Evolutionary conservation across 1,140 invertebrate species (phyloP).

Genomic region (Saccostrea cuccullata): DNA sequence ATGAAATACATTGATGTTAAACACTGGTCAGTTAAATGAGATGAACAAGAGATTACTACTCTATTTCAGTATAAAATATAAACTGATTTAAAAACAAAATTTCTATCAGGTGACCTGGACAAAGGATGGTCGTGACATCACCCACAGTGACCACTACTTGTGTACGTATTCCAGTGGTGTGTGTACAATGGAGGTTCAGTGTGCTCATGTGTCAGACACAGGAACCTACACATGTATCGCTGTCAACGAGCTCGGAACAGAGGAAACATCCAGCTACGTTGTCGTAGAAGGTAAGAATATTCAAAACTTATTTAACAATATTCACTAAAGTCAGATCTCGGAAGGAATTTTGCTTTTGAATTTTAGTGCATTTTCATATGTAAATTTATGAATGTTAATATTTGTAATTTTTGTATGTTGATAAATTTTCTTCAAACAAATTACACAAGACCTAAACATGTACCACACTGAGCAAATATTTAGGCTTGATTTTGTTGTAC

Average conservation of each 20-base stretch:
- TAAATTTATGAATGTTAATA: background rate
- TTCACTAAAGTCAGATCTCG: background rate
- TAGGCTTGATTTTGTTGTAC: background rate
- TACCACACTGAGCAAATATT: background rate
- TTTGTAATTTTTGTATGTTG: background rate
- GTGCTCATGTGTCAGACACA: conserved; percentile 95
- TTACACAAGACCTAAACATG: background rate
- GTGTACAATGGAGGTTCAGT: conserved; percentile 94
- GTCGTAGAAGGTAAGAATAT: conserved; percentile 92
- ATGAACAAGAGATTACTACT: background rate
- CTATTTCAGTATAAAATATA: background rate
- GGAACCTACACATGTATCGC: conserved; percentile 97
- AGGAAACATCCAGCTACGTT: conserved; percentile 96
- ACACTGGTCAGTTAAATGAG: background rate
- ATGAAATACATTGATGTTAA: no score
- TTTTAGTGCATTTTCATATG: background rate
- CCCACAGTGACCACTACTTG: conserved; percentile 85
- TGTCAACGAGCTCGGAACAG: conserved; percentile 92
- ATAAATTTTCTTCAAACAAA: background rate
- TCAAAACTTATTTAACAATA: background rate
- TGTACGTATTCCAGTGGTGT: conserved; percentile 88
- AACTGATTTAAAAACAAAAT: background rate
- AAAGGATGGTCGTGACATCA: conserved; percentile 94
- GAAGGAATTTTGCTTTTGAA: background rate
- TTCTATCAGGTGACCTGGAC: conserved; percentile 87